Percentiles rank a stretch among this genome's conserved stretches.
These are phyloP conservation scores for Alsophila aescularia DNA, from an alignment of 2,888 invertebrate species.

Conservation along the genomic window DNA sequence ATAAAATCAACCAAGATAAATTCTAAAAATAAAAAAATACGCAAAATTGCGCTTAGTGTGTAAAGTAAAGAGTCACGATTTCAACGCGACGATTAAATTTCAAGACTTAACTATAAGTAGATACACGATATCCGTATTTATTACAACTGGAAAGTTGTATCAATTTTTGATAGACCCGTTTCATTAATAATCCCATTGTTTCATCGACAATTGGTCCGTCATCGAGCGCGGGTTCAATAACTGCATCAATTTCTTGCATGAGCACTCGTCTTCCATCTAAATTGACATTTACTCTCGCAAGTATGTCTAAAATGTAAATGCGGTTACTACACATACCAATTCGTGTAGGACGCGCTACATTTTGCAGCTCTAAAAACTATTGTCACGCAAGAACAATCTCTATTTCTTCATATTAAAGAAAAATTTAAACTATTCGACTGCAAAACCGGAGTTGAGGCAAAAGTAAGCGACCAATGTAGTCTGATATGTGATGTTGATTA, in stretches of 20 bases:
- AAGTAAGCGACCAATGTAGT: conserved; percentile 62
- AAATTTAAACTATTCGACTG: conserved; percentile 36
- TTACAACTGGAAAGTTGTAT: conserved; percentile 25
- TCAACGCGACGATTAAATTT: no score
- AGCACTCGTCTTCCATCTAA: conserved; percentile 75
- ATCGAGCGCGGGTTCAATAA: conserved; percentile 73
- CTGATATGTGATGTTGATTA: conserved; percentile 74
- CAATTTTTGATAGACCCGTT: conserved; percentile 32
- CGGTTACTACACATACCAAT: conserved; percentile 76
- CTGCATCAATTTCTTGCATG: conserved; percentile 77
- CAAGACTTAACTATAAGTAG: background rate
- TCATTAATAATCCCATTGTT: conserved; percentile 60
- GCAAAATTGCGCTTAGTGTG: no score
- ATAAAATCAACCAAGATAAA: no score
- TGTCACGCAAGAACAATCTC: conserved; percentile 47
- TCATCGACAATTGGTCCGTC: conserved; percentile 69
- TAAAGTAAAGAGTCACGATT: no score
- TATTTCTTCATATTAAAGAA: conserved; percentile 49
- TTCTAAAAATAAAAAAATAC: no score
- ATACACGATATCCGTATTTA: conserved; percentile 2
- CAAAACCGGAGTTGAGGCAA: conserved; percentile 50
- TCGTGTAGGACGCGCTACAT: conserved; percentile 50
- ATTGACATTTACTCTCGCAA: conserved; percentile 81
- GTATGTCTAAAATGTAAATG: conserved; percentile 82
- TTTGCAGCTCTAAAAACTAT: conserved; percentile 33